Evolutionary conservation across 1,140 invertebrate genomes (phyloP).

Genomic region (Tyrophagus putrescentiae): DNA sequence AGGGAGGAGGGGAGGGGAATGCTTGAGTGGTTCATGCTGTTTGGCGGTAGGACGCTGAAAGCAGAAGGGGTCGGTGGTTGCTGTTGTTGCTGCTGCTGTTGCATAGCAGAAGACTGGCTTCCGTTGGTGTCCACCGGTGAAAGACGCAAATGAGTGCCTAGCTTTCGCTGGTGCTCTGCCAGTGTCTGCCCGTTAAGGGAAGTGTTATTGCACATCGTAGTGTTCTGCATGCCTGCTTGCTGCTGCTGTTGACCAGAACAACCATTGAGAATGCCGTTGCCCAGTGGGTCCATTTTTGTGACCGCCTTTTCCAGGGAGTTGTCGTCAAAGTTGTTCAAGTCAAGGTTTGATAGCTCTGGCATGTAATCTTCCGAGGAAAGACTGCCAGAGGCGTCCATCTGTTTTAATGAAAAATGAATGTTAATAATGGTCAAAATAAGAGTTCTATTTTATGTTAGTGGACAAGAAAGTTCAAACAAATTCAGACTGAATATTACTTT

Average conservation of each 20-base stretch:
- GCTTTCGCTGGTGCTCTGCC: slow-evolving; percentile 1
- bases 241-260: background rate
- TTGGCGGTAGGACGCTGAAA: background rate
- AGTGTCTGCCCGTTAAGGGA: background rate
- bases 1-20: background rate
- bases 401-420: no score
- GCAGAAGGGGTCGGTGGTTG: background rate
- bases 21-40: background rate
- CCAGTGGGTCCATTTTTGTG: background rate
- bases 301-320: background rate
- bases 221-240: background rate
- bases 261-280: background rate
- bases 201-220: background rate
- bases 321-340: slow-evolving; percentile 16
- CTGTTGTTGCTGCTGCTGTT: no score
- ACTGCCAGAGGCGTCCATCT: slow-evolving; percentile 20
- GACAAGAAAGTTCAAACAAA: no score
- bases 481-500: no score
- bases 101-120: no score
- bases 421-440: no score
- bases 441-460: no score
- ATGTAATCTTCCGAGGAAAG: slow-evolving; percentile 23
- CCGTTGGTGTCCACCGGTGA: no score
- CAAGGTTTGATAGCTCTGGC: slow-evolving; percentile 9
- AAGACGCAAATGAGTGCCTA: no score